Evolutionary conservation across 2,888 invertebrate species (phyloP), one percentile per base, ranked within the genome.

Genomic region (Ochropleura leucogaster): DNA sequence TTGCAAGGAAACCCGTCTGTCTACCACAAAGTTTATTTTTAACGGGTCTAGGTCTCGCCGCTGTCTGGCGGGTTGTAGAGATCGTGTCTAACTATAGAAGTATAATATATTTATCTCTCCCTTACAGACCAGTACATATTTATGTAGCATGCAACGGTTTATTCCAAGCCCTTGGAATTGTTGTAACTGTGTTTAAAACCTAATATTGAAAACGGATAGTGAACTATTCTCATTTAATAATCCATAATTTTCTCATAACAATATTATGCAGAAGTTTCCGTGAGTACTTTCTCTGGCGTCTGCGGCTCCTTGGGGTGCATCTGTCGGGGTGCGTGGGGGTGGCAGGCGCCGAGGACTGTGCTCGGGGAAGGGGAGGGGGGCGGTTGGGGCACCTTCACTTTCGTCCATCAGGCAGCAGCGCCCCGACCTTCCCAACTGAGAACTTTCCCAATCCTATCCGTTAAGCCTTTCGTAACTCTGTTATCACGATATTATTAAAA

Each of bases 261-360:
- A 74, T 72, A 83, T 84, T 84, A 84, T 75, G 75, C 70, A 79
- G 87, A 85, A 87, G 75, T 87, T 87, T 85, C 63, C 68, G 80
- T 72, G 77, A 83, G 89, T 90, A 92, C 92, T 92, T 93, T 94
- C 93, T 89, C 94, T 91, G 89, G 87, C 90, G 92, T 92, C 92
- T 93, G 94, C 88, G 92, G 90, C 88, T 89, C 83, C 89, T 88
- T 80, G 73, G 81, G 79, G 82, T 84, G 83, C 84, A 86, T 87
- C 87, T 80, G 82, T 76, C 72, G 83, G 83, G 86, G 70, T 88
- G 85, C 77, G 84, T 76, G 85, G 81, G 88, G 89, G 74, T 40
- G 80, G 79, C 20, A 16, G 63, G 44, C 18, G 53, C n/a, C 12
- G 51, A 60, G 44, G 49, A 30, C n/a, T 46, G 85, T 71, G 72